Percentiles rank a stretch among this genome's conserved stretches.
phyloP scores from a whole-genome alignment of 2,888 invertebrate species.

The Sisyra terminalis region DNA sequence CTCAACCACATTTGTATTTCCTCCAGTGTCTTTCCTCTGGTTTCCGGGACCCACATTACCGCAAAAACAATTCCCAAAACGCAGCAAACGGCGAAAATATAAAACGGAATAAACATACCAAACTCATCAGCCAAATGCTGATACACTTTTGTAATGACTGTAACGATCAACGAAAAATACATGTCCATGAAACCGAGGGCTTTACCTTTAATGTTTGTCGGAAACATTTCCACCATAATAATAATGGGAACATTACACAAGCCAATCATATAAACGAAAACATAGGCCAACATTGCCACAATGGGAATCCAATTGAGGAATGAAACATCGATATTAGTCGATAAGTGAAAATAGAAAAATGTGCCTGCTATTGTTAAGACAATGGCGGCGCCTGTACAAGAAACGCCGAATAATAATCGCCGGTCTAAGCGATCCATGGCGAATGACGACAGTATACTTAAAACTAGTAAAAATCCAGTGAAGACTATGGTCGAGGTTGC shows the following conservation, averaged over 20 bases:
- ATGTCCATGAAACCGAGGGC: conserved; percentile 7
- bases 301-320: not conserved
- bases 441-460: conserved; percentile 12
- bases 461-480: conserved; percentile 21
- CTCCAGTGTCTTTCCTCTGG: conserved; percentile 6
- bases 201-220: conserved; percentile 5
- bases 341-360: conserved; percentile 3
- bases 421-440: conserved; percentile 19
- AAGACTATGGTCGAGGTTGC: conserved; percentile 21
- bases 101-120: conserved; percentile 7
- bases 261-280: conserved; percentile 4
- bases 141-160: conserved; percentile 5
- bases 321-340: not conserved
- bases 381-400: conserved; percentile 10
- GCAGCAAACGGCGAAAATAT: conserved; percentile 3
- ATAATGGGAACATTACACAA: not conserved
- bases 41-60: conserved; percentile 5
- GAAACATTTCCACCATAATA: conserved; percentile 7
- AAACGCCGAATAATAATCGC: conserved; percentile 23
- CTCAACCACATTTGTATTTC: conserved; percentile 7
- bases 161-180: conserved; percentile 1
- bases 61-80: conserved; percentile 1
- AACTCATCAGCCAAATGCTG: not conserved
- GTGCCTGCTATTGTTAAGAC: not conserved
- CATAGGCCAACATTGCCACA: not conserved